phyloP scores from a whole-genome alignment of 2,888 invertebrate species.

The Nymphalis urticae region DNA sequence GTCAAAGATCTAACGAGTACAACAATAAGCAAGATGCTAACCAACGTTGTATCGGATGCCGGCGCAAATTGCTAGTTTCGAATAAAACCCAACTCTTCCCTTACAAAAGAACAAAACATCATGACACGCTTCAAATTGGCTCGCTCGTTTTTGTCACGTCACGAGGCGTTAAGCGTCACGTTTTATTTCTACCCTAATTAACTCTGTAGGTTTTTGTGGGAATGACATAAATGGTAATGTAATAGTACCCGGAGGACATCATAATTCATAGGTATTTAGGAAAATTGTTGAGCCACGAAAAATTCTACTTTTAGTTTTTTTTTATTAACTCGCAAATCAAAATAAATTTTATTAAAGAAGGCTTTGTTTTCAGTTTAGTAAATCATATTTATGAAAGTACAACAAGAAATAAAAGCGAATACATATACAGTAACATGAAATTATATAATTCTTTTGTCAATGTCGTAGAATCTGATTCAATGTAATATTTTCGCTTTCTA shows the following conservation, averaged over 20 bases:
- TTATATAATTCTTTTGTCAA: too few species aligned
- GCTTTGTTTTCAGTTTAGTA: too few species aligned
- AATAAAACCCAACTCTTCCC: neutral
- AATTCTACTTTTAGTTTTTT: neutral
- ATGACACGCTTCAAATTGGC: neutral
- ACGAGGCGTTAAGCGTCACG: slow-evolving; percentile 5
- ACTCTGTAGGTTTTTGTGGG: slow-evolving; percentile 2
- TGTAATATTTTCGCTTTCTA: too few species aligned
- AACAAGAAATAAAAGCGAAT: too few species aligned
- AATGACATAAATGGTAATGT: slow-evolving; percentile 18
- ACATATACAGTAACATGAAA: too few species aligned
- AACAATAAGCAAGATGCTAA: too few species aligned
- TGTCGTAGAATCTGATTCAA: too few species aligned
- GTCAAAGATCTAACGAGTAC: too few species aligned
- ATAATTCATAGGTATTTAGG: slow-evolving; percentile 16
- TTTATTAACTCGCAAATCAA: neutral
- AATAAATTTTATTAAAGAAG: too few species aligned
- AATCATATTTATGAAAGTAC: too few species aligned
- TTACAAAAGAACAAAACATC: neutral
- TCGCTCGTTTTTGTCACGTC: neutral
- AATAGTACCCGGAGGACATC: slow-evolving; percentile 18
- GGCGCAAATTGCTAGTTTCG: neutral
- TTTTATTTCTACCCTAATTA: slow-evolving; percentile 18
- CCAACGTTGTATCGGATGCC: neutral
- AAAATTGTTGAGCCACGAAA: slow-evolving; percentile 1